Conservation (phyloP, 2,113 vertebrate species). For the mouse (Mus musculus) region DNA sequence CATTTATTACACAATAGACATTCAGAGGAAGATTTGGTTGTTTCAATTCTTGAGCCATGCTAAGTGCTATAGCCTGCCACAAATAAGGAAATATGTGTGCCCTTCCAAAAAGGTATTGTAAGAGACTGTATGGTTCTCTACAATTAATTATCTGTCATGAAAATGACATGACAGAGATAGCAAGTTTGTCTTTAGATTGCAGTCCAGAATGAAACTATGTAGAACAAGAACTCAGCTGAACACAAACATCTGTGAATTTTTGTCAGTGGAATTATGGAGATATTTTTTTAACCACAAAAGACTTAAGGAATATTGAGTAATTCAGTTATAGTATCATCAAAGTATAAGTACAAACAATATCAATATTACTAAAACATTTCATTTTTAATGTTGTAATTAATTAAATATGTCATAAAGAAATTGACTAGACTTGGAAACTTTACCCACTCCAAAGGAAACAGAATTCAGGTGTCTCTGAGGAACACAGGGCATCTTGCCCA, state of each 20-base stretch:
- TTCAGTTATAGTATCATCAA: background rate
- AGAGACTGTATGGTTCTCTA: background rate
- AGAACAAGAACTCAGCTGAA: background rate
- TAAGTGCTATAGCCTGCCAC: background rate
- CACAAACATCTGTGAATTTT: background rate
- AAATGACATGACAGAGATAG: background rate
- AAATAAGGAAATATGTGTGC: background rate
- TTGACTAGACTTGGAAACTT: constrained; percentile 42
- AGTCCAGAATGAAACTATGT: background rate
- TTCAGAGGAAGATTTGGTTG: background rate
- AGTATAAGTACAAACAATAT: constrained; percentile 13
- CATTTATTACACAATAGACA: background rate
- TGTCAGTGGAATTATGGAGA: background rate
- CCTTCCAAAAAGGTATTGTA: background rate
- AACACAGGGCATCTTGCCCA: constrained; percentile 64
- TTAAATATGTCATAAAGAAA: constrained; percentile 62
- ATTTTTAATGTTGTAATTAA: constrained; percentile 53
- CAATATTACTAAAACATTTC: background rate
- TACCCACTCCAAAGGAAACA: constrained; percentile 55
- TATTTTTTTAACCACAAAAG: constrained; percentile 36
- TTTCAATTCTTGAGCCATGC: background rate
- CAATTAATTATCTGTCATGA: background rate
- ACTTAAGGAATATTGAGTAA: background rate
- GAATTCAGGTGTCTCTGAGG: constrained; percentile 66
- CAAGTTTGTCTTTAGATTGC: background rate